phyloP scores from a whole-genome alignment of 2,113 vertebrate genomes.

The Seriola aureovittata region DNA sequence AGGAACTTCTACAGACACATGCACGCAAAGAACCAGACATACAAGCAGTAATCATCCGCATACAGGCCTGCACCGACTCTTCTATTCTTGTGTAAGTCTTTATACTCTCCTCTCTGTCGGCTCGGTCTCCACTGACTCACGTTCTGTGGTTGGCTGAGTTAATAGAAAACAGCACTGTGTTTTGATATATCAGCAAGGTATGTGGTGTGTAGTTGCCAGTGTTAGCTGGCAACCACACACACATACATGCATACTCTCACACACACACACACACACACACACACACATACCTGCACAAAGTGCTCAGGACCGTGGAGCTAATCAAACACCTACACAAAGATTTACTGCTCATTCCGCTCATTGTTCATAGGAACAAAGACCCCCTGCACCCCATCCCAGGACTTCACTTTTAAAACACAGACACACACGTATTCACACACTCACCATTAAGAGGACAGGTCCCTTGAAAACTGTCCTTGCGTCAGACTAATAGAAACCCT shows the following conservation, averaged over 20 bases:
- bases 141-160: constrained; percentile 56
- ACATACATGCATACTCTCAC: constrained; percentile 10
- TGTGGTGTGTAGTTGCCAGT: no score
- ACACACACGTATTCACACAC: constrained; percentile 40
- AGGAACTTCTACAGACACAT: constrained; percentile 8
- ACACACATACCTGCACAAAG: constrained; percentile 40
- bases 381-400: neutral
- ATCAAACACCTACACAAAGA: constrained; percentile 39
- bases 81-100: constrained; percentile 16
- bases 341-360: constrained; percentile 37
- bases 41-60: neutral
- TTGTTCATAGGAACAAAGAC: constrained; percentile 52
- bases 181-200: constrained; percentile 54
- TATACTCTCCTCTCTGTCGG: neutral
- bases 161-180: constrained; percentile 52
- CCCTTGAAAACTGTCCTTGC: constrained; percentile 29
- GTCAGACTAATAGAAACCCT: constrained; percentile 36
- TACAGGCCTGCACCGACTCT: constrained; percentile 12
- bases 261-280: neutral
- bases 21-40: constrained; percentile 20
- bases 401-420: constrained; percentile 37
- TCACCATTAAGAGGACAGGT: constrained; percentile 47
- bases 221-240: constrained; percentile 28
- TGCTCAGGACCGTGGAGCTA: constrained; percentile 68
- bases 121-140: constrained; percentile 69